Percentiles rank a stretch among this genome's conserved stretches.
Conservation (phyloP, 2,113 vertebrate genomes). For the Larimichthys crocea region DNA sequence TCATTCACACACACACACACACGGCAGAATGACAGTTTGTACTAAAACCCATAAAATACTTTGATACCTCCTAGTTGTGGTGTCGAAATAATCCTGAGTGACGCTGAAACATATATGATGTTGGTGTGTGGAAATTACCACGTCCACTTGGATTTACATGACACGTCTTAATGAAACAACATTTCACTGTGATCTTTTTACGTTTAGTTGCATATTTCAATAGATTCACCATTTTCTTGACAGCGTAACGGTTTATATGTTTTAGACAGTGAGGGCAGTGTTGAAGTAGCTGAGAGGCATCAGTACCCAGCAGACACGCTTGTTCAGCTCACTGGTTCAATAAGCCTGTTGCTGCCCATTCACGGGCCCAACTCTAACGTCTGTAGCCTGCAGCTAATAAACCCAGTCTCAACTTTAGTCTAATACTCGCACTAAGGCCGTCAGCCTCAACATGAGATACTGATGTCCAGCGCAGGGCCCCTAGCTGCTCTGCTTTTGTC, state of each 20-base stretch:
- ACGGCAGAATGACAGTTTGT: constrained; percentile 31
- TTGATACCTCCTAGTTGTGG: constrained; percentile 8
- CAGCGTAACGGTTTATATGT: neutral
- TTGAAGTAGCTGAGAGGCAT: constrained; percentile 13
- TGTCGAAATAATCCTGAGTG: constrained; percentile 60
- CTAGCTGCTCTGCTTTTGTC: constrained; percentile 10
- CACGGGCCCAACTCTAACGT: constrained; percentile 19
- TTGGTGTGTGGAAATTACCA: neutral
- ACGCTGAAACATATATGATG: constrained; percentile 30
- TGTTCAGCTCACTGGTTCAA: constrained; percentile 34
- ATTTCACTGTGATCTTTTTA: constrained; percentile 9
- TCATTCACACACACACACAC: constrained; percentile 41
- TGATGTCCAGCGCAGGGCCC: neutral
- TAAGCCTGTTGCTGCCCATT: constrained; percentile 38
- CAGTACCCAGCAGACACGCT: constrained; percentile 25
- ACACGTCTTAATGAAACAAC: neutral
- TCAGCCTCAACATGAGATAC: neutral
- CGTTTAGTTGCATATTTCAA: constrained; percentile 12
- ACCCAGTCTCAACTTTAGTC: constrained; percentile 30
- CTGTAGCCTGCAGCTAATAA: constrained; percentile 32
- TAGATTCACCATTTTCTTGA: constrained; percentile 1
- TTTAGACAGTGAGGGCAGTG: neutral
- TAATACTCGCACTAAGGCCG: constrained; percentile 1
- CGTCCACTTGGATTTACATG: constrained; percentile 33
- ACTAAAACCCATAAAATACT: constrained; percentile 56